These are phyloP conservation scores for Harpalus rufipes DNA, from an alignment of 2,888 invertebrate genomes.

Conservation along the genomic window DNA sequence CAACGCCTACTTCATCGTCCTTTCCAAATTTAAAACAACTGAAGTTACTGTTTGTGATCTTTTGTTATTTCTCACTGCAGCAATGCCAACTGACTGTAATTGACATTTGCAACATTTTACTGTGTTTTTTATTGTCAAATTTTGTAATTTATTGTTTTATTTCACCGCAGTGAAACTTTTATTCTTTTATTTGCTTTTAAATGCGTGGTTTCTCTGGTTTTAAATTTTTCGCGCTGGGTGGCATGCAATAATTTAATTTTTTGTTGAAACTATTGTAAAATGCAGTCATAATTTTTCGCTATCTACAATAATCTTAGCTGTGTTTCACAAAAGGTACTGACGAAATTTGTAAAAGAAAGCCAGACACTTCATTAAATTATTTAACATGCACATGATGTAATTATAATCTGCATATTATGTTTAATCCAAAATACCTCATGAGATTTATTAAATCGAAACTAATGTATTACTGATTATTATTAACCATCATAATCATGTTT, in stretches of 20 bases:
- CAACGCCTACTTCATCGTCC: conserved; percentile 27
- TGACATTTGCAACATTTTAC: conserved; percentile 40
- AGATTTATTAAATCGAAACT: no score
- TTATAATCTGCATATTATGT: no score
- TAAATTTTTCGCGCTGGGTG: conserved; percentile 44
- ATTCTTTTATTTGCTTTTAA: conserved; percentile 36
- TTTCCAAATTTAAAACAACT: conserved; percentile 63
- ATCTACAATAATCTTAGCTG: conserved; percentile 16
- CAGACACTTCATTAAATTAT: background rate
- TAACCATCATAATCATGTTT: no score
- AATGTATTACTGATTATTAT: no score
- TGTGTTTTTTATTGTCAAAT: conserved; percentile 49
- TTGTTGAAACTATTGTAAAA: conserved; percentile 50
- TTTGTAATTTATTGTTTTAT: conserved; percentile 50
- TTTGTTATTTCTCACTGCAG: conserved; percentile 13
- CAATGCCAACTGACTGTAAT: conserved; percentile 44
- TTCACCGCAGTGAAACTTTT: conserved; percentile 37
- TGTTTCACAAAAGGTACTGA: conserved; percentile 6
- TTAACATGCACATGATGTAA: background rate
- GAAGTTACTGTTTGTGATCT: conserved; percentile 45
- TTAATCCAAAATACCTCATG: no score
- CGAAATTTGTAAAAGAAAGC: conserved; percentile 30
- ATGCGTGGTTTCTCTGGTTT: conserved; percentile 46
- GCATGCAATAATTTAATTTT: conserved; percentile 36
- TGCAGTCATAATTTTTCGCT: conserved; percentile 37